Evolutionary conservation across 2,113 vertebrate genomes (phyloP).

Genomic region (Athene noctua): DNA sequence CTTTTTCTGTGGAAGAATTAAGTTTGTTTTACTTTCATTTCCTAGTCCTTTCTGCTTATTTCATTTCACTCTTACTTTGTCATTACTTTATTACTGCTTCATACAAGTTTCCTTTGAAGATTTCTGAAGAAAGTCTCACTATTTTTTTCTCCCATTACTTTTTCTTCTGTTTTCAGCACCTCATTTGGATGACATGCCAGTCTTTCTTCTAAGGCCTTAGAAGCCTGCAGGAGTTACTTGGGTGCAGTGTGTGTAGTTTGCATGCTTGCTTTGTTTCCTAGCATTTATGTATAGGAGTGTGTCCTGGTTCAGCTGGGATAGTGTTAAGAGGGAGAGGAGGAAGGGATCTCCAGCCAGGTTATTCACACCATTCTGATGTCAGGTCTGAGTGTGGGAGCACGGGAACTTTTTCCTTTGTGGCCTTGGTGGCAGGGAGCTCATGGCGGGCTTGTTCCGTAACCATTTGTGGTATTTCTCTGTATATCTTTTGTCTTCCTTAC

Average conservation of each 20-base stretch:
- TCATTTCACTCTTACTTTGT: neutral
- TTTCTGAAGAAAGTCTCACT: neutral
- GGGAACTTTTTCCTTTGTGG: too few species aligned
- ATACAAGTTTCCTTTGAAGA: neutral
- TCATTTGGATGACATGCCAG: neutral
- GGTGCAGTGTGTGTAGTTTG: neutral
- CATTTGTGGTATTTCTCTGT: too few species aligned
- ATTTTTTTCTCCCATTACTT: accelerated
- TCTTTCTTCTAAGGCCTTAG: neutral
- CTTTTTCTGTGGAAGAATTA: neutral
- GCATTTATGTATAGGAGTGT: neutral
- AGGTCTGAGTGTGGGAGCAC: too few species aligned
- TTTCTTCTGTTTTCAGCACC: neutral
- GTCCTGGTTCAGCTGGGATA: too few species aligned
- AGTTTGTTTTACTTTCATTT: constrained; percentile 9
- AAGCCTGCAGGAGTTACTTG: accelerated
- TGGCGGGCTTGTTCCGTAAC: too few species aligned
- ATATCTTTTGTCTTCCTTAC: too few species aligned
- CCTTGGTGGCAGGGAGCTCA: too few species aligned
- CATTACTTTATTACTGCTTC: neutral
- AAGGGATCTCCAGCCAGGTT: too few species aligned
- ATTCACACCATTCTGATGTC: too few species aligned
- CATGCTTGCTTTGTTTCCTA: neutral
- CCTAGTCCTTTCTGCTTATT: neutral
- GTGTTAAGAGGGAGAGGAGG: too few species aligned